These are phyloP conservation scores for Calameuta idolon DNA, from an alignment of 2,888 invertebrate species.

Conservation along the genomic window DNA sequence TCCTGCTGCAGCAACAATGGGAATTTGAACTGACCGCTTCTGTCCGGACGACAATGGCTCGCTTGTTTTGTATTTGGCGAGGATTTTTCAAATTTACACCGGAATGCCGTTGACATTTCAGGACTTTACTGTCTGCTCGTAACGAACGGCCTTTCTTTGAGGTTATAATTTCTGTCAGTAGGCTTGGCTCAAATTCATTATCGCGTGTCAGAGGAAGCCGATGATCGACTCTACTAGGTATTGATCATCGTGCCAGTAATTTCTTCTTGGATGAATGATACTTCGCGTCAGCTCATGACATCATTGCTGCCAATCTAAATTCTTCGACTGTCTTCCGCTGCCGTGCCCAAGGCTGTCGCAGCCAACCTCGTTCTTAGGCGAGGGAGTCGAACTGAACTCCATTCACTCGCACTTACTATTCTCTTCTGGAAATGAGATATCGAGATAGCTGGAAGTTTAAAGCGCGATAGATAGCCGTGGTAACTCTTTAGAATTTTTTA, in stretches of 20 bases:
- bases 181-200: not conserved
- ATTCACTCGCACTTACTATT: conserved; percentile 5
- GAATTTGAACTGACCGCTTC: conserved; percentile 20
- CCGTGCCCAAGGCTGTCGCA: not conserved
- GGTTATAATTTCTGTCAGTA: not conserved
- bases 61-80: not conserved
- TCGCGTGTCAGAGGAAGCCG: not conserved
- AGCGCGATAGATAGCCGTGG: not conserved
- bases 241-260: not conserved
- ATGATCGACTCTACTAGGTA: not conserved
- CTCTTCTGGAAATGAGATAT: not conserved
- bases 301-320: conserved; percentile 4
- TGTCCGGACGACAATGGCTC: not conserved
- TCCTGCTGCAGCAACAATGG: conserved; percentile 27
- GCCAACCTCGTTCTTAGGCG: not conserved
- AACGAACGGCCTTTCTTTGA: not conserved
- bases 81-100: not conserved
- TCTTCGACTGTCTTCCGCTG: not conserved
- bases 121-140: not conserved
- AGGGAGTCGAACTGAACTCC: not conserved
- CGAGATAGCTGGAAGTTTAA: not conserved
- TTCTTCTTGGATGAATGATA: not conserved
- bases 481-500: not conserved
- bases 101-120: not conserved
- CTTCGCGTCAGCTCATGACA: not conserved